Evolutionary conservation across 2,797 vertebrate genomes (phyloP).

Genomic region (Paedocypris micromegethes): DNA sequence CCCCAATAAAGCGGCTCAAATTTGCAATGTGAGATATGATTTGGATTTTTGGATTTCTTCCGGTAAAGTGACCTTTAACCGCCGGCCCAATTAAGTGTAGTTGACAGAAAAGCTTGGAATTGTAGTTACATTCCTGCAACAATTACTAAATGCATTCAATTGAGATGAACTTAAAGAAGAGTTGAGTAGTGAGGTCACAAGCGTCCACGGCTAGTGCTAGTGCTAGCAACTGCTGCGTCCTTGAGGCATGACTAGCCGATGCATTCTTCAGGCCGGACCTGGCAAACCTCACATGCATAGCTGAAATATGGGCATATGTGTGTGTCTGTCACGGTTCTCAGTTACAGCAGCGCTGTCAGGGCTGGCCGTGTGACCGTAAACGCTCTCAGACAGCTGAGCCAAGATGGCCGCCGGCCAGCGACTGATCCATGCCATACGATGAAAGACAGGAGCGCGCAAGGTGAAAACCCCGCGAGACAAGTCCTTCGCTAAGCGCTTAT

Average conservation of each 20-base stretch:
- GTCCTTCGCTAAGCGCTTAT: slow-evolving; percentile 19
- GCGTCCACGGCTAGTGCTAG: not conserved
- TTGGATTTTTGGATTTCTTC: no score
- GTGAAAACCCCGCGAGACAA: slow-evolving; percentile 31
- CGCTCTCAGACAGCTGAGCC: slow-evolving; percentile 47
- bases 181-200: slow-evolving; percentile 6
- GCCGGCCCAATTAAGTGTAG: no score
- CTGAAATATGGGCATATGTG: slow-evolving; percentile 60
- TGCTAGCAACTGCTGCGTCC: slow-evolving; percentile 38
- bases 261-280: slow-evolving; percentile 65
- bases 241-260: slow-evolving; percentile 52
- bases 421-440: slow-evolving; percentile 56
- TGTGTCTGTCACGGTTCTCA: slow-evolving; percentile 67
- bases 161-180: no score
- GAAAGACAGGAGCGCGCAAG: slow-evolving; percentile 49
- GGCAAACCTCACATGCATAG: slow-evolving; percentile 64
- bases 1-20: no score
- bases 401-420: slow-evolving; percentile 45
- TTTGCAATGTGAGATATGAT: no score
- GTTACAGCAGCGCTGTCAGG: slow-evolving; percentile 69
- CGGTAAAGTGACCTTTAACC: no score
- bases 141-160: no score
- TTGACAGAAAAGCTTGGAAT: no score
- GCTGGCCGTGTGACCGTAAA: slow-evolving; percentile 48
- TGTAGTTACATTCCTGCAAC: no score